A percentile compares a stretch with the other conserved stretches of the same genome.
These are phyloP conservation scores for Proctacanthus coquilletti DNA, from an alignment of 1,140 invertebrate genomes.

Conservation along the genomic window DNA sequence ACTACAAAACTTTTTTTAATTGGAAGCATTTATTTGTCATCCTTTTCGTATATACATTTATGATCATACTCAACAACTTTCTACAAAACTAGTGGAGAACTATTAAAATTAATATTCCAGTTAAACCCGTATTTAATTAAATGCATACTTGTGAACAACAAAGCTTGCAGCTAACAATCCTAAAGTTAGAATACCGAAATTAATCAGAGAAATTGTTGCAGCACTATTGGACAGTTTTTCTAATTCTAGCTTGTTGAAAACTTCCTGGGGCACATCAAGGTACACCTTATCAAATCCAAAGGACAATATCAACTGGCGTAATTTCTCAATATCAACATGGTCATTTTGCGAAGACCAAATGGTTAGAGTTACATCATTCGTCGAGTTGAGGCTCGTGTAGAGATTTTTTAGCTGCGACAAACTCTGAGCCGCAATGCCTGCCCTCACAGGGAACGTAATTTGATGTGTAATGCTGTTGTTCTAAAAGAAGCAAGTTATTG, in stretches of 20 bases:
- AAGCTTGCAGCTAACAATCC: no score
- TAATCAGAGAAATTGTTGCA: slow-evolving; percentile 14
- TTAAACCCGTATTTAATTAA: no score
- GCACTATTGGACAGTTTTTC: slow-evolving; percentile 11
- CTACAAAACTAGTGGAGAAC: no score
- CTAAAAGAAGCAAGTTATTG: no score
- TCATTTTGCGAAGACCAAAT: slow-evolving; percentile 53
- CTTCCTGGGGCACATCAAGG: slow-evolving; percentile 47
- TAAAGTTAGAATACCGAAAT: no score
- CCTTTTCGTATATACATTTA: no score
- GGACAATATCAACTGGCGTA: slow-evolving; percentile 41
- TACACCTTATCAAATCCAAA: slow-evolving; percentile 48
- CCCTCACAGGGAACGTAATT: slow-evolving; percentile 70
- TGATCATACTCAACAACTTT: no score
- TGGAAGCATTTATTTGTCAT: no score
- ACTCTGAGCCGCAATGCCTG: slow-evolving; percentile 52
- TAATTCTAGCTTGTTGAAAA: slow-evolving; percentile 36
- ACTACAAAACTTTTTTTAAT: no score
- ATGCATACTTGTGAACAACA: no score
- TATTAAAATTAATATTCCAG: no score
- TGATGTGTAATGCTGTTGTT: slow-evolving; percentile 37
- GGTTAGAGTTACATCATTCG: slow-evolving; percentile 40
- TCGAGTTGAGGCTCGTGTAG: slow-evolving; percentile 14
- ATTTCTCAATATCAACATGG: slow-evolving; percentile 38
- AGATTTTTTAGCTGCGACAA: slow-evolving; percentile 35